Evolutionary conservation across 2,888 invertebrate genomes (phyloP).

Genomic region (Lithophane socia): DNA sequence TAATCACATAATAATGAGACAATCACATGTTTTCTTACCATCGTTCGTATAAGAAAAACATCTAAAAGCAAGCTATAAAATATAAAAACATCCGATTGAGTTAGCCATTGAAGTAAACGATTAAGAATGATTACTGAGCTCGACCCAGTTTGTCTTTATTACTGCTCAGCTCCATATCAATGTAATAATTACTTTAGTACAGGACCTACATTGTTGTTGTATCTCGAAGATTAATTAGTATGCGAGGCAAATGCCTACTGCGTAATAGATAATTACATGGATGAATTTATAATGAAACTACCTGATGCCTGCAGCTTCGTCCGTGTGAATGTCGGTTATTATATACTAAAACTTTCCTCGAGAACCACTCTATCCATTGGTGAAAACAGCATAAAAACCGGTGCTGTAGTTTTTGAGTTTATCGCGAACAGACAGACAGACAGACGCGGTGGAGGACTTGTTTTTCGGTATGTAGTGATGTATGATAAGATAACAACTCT

Average conservation of each 20-base stretch:
- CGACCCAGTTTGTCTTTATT: slow-evolving; percentile 24
- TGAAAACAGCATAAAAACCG: no score
- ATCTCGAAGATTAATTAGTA: slow-evolving; percentile 8
- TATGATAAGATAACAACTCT: background rate
- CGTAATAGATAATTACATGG: background rate
- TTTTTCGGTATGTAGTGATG: no score
- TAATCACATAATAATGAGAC: background rate
- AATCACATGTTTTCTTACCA: background rate
- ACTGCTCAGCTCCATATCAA: background rate
- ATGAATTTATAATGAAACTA: background rate
- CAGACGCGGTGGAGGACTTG: no score
- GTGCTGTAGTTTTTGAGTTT: no score
- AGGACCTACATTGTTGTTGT: background rate
- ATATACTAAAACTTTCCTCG: no score
- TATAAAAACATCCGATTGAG: slow-evolving; percentile 21
- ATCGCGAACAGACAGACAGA: no score
- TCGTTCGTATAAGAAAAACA: background rate
- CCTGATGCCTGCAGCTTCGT: no score
- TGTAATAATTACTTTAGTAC: slow-evolving; percentile 15
- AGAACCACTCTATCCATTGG: no score
- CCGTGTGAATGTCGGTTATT: no score
- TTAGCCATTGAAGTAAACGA: slow-evolving; percentile 3
- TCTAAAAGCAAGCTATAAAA: slow-evolving; percentile 8
- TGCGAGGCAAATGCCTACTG: background rate
- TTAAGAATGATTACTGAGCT: slow-evolving; percentile 19